Conservation (phyloP, 2,888 invertebrate genomes). For the Plagodis dolabraria region DNA sequence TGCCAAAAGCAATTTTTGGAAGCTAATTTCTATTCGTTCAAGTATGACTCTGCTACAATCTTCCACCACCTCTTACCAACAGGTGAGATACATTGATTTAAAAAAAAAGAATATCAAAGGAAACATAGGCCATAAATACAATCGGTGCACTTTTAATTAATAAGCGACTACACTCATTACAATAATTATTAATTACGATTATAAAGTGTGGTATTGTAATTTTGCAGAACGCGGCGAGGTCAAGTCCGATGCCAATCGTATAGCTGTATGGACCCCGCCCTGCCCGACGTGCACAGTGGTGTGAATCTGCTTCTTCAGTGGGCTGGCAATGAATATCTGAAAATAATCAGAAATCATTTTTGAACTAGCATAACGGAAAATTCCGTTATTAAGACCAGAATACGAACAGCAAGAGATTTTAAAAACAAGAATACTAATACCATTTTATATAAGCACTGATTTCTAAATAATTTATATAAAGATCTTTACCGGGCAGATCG, state of each 20-base stretch:
- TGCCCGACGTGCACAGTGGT: constrained; percentile 52
- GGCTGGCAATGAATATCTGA: background rate
- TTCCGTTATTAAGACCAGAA: too few relatives aligned
- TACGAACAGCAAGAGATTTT: too few relatives aligned
- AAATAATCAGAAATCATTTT: too few relatives aligned
- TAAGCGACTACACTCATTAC: constrained; percentile 49
- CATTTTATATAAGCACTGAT: too few relatives aligned
- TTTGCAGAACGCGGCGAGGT: constrained; percentile 45
- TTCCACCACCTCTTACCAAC: background rate
- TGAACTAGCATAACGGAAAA: constrained; percentile 33
- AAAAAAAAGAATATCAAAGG: background rate
- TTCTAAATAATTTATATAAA: too few relatives aligned
- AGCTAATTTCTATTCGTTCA: background rate
- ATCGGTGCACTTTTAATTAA: constrained; percentile 63
- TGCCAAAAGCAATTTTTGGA: too few relatives aligned
- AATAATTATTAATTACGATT: constrained; percentile 55
- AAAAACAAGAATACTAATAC: too few relatives aligned
- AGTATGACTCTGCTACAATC: background rate
- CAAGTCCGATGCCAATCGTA: constrained; percentile 72
- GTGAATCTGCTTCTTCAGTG: constrained; percentile 43
- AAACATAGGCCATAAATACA: constrained; percentile 14
- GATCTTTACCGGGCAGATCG: too few relatives aligned
- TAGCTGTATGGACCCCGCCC: constrained; percentile 44
- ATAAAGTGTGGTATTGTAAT: constrained; percentile 66
- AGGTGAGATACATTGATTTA: background rate